These are phyloP conservation scores for Pristionchus maxplancki DNA, from an alignment of 2,888 invertebrate genomes.

Conservation along the genomic window DNA sequence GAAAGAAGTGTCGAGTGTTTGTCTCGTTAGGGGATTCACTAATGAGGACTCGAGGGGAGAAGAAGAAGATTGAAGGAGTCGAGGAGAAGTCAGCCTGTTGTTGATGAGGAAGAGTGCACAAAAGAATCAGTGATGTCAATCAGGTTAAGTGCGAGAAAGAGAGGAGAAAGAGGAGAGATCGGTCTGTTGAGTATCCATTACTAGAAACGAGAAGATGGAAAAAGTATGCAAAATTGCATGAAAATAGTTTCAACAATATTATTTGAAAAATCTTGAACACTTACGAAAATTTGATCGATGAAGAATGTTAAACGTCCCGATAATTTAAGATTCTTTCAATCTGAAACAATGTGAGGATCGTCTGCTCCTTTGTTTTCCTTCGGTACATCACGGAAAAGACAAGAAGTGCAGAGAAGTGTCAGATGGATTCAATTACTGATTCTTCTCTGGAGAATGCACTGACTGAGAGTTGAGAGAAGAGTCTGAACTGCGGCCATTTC, in stretches of 20 bases:
- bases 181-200: not conserved
- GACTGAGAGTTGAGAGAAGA: not conserved
- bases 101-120: constrained; percentile 26
- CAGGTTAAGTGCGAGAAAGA: not conserved
- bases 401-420: not conserved
- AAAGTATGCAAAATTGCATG: not conserved
- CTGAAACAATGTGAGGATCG: not conserved
- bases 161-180: not conserved
- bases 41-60: constrained; percentile 12
- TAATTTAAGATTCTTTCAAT: too few relatives aligned
- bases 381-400: not conserved
- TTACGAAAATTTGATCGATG: too few relatives aligned
- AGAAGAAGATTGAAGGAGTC: not conserved
- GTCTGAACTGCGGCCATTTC: not conserved
- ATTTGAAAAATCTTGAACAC: too few relatives aligned
- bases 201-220: not conserved
- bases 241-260: too few relatives aligned
- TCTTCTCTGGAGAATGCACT: not conserved
- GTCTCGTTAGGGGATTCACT: constrained; percentile 14
- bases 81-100: not conserved
- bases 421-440: constrained; percentile 4
- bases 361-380: not conserved
- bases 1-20: not conserved
- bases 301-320: too few relatives aligned
- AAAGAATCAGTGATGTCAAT: constrained; percentile 35